Percentiles rank a stretch among this genome's conserved stretches.
phyloP scores from a whole-genome alignment of 2,113 vertebrate genomes.

The Brienomyrus brachyistius region DNA sequence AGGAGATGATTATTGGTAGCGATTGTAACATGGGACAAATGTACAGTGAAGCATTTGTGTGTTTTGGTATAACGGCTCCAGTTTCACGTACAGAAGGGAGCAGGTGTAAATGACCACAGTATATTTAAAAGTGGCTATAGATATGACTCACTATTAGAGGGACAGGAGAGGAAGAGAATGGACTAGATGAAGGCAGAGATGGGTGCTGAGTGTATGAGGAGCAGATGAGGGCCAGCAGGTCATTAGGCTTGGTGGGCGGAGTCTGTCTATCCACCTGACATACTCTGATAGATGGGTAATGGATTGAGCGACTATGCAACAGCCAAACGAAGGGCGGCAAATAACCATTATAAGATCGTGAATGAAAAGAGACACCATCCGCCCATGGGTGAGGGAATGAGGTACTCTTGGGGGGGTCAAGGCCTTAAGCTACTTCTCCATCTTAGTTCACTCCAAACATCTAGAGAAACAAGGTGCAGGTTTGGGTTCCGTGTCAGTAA shows the following conservation, averaged over 20 bases:
- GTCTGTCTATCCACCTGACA: slow-evolving; percentile 64
- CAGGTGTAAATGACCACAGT: neutral
- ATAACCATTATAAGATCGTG: too few relatives aligned
- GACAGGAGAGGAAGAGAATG: neutral
- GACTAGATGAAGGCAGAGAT: neutral
- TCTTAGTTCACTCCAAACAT: neutral
- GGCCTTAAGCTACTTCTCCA: neutral
- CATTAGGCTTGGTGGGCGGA: slow-evolving; percentile 61
- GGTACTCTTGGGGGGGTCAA: neutral
- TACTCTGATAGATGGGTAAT: slow-evolving; percentile 38
- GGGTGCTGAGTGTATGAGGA: neutral
- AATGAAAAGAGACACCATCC: neutral
- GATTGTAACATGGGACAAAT: neutral
- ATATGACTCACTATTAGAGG: slow-evolving; percentile 48
- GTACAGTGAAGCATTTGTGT: neutral
- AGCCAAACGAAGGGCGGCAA: slow-evolving; percentile 24
- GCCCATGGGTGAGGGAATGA: neutral
- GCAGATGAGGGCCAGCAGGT: slow-evolving; percentile 10
- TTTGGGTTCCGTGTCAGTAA: neutral
- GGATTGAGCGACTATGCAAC: neutral
- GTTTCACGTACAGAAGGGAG: neutral
- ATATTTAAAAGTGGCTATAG: slow-evolving; percentile 34
- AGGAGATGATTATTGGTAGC: neutral
- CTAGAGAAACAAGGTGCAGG: neutral
- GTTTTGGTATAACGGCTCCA: neutral